A percentile compares a stretch with the other conserved stretches of the same genome.
Conservation (phyloP, 2,797 vertebrate species). For the Rhinophrynus dorsalis region DNA sequence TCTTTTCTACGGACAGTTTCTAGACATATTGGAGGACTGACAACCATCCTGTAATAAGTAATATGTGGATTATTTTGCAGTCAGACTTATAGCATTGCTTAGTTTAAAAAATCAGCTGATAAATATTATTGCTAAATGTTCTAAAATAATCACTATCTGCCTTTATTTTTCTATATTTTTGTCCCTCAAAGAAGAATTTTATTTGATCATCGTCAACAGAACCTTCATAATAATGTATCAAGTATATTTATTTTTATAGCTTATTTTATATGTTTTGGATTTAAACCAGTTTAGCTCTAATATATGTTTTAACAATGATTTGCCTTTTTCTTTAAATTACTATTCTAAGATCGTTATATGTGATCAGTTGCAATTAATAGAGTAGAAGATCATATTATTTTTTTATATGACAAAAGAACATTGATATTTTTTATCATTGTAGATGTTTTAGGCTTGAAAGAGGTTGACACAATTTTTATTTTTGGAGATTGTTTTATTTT, state of each 20-base stretch:
- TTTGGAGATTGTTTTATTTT: conserved; percentile 5
- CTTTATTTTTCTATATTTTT: conserved; percentile 40
- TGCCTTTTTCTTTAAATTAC: neutral
- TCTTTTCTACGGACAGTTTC: neutral
- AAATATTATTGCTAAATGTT: neutral
- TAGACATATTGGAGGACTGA: neutral
- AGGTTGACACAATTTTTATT: neutral
- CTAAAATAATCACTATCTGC: conserved; percentile 27
- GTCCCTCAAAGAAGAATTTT: neutral
- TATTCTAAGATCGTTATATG: neutral
- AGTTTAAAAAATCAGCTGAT: neutral
- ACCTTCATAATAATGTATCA: neutral
- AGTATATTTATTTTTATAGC: conserved; percentile 38
- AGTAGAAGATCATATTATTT: conserved; percentile 11
- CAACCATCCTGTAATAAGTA: neutral
- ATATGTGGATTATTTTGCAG: neutral
- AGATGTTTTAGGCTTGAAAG: neutral
- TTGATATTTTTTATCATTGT: neutral
- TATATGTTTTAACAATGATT: neutral
- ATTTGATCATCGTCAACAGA: neutral
- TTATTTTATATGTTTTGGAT: conserved; percentile 25
- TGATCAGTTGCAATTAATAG: neutral
- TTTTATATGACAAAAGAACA: neutral
- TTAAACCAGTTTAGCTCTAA: neutral
- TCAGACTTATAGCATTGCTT: neutral